Evolutionary conservation across 1,140 invertebrate genomes (phyloP), one percentile per base, ranked within the genome.

Genomic region (Megalonaias nervosa): DNA sequence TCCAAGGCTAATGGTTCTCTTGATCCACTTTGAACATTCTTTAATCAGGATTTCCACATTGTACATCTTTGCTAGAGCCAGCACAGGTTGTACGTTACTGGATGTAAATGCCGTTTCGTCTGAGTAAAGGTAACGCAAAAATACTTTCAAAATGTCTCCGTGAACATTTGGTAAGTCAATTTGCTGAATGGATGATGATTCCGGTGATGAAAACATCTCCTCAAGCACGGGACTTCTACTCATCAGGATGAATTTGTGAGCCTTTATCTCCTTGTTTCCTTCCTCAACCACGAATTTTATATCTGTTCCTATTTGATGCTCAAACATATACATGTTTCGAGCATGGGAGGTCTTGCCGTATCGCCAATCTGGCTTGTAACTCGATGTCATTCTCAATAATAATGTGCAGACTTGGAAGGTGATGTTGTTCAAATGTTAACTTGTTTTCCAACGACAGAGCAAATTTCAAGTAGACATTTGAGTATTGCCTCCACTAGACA

Each of bases 201-300:
- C 21, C 60, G 19, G 60, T 15, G 19, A 62, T 23, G 21, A 12
- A 62, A 85, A 80, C 82, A 84, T 85, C 21, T 79, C 75, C 57
- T 80, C 77, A 58, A 85, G 84, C n/a, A 84, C 80, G 26, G 72
- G 74, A 77, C 81, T 82, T 31, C 82, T 71, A 71, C 84, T 85
- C 64, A 84, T 78, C 15, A 85, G 76, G 26, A 85, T 75, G 70
- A 80, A 85, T 71, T 75, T 81, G 79, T 85, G 84, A 4, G 82
- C 84, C 15, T 23, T 26, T 21, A 81, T 59, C 12, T 64, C 56
- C 17, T 64, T 56, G 13, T 62, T 62, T 26, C 76, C 74, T 2
- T 75, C 66, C 31, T 67, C 76, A 11, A 78, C 14, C 2, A 23
- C 26, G 21, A 78, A 78, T 16, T 66, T 69, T 31, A 78, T 70